Conservation (phyloP, 2,113 vertebrate species). For the Siniperca chuatsi region DNA sequence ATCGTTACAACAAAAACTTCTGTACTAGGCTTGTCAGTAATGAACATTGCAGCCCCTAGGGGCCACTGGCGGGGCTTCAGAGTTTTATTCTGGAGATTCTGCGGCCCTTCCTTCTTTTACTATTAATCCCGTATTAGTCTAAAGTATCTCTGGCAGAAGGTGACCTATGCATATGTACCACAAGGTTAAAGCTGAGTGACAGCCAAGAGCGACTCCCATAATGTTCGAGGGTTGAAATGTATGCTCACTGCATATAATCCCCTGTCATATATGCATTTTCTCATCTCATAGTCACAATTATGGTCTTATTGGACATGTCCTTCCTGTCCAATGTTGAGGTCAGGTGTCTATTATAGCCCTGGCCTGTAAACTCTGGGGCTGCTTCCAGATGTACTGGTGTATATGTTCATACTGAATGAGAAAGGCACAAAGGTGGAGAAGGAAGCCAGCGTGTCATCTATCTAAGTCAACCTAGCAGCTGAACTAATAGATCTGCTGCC, state of each 20-base stretch:
- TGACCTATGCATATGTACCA: neutral
- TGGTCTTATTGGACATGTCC: neutral
- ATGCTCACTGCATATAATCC: neutral
- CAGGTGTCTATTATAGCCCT: slow-evolving; percentile 11
- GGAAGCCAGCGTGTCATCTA: slow-evolving; percentile 43
- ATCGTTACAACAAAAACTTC: neutral
- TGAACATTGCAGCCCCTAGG: neutral
- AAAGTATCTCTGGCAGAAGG: neutral
- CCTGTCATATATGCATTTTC: neutral
- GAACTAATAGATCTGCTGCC: slow-evolving; percentile 71
- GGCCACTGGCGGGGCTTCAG: neutral
- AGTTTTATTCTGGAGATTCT: neutral
- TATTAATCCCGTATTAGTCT: neutral
- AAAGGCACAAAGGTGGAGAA: slow-evolving; percentile 40
- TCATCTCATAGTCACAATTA: slow-evolving; percentile 10
- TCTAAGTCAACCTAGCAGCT: slow-evolving; percentile 60
- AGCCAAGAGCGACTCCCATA: slow-evolving; percentile 12
- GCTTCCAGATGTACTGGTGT: slow-evolving; percentile 28
- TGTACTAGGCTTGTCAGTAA: neutral
- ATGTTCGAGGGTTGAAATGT: neutral
- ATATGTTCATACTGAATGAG: slow-evolving; percentile 29
- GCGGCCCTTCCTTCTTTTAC: neutral
- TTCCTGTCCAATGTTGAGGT: slow-evolving; percentile 22
- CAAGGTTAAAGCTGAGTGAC: neutral
- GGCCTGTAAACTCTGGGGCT: neutral